Evolutionary conservation across 2,113 vertebrate genomes (phyloP).

Genomic region (Lagopus leucura): DNA sequence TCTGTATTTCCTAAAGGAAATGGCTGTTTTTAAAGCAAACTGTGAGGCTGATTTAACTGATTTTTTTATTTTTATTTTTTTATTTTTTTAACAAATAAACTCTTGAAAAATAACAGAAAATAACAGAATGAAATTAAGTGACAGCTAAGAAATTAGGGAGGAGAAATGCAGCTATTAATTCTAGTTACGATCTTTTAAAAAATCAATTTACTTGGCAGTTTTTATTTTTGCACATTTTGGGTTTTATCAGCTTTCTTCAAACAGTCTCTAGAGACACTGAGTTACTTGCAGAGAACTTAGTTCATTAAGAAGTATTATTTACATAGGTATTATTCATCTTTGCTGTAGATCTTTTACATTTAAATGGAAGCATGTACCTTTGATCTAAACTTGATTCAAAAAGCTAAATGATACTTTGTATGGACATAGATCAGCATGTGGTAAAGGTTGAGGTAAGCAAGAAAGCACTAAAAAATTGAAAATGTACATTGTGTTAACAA

Average conservation of each 20-base stretch:
- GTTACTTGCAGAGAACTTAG: not conserved
- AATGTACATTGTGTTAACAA: not conserved
- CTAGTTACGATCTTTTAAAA: not conserved
- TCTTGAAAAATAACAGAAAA: not conserved
- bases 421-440: not conserved
- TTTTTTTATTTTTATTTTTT: not conserved
- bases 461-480: conserved; percentile 6
- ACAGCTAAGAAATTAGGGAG: not conserved
- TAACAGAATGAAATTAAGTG: not conserved
- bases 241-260: conserved; percentile 18
- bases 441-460: conserved; percentile 1
- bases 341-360: conserved; percentile 8
- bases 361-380: not conserved
- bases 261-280: not conserved
- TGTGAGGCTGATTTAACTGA: not conserved
- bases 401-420: not conserved
- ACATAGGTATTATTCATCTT: conserved; percentile 21
- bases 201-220: not conserved
- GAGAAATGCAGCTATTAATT: not conserved
- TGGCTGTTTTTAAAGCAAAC: not conserved
- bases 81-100: not conserved
- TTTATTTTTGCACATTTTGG: not conserved
- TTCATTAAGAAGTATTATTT: conserved; percentile 27
- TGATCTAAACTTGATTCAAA: conserved; percentile 13
- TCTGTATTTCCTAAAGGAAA: not conserved